phyloP scores from a whole-genome alignment of 2,888 invertebrate species.

The Lordiphosa fenestrarum region DNA sequence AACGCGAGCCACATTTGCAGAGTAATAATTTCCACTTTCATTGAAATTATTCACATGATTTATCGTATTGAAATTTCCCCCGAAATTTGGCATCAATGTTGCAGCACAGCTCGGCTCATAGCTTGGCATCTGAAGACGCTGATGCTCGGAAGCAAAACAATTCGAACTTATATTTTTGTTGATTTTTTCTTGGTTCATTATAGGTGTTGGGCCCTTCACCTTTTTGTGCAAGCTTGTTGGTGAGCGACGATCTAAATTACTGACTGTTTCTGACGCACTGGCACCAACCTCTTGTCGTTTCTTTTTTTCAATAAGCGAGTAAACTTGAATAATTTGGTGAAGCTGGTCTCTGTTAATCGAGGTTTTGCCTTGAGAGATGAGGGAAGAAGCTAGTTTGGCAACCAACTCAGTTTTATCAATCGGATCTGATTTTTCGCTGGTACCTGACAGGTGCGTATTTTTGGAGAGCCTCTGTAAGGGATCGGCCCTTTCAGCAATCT shows the following conservation, averaged over 20 bases:
- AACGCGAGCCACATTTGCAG: conserved; percentile 41
- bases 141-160: background rate
- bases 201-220: background rate
- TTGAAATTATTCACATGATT: conserved; percentile 27
- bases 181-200: background rate
- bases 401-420: conserved; percentile 82
- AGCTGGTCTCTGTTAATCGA: conserved; percentile 90
- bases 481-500: background rate
- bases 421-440: conserved; percentile 8
- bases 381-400: conserved; percentile 87
- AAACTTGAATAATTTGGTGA: conserved; percentile 89
- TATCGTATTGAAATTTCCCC: conserved; percentile 12
- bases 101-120: conserved; percentile 10
- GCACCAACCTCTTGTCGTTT: conserved; percentile 43
- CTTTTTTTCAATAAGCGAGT: conserved; percentile 75
- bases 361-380: conserved; percentile 90
- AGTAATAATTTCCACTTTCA: conserved; percentile 28
- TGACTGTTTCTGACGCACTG: background rate
- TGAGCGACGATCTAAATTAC: background rate
- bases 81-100: conserved; percentile 2
- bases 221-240: background rate
- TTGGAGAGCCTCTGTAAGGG: background rate
- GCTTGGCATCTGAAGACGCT: background rate
- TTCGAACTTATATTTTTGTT: background rate
- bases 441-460: background rate